Evolutionary conservation across 2,113 vertebrate genomes (phyloP).

Genomic region (Dasyurus viverrinus): DNA sequence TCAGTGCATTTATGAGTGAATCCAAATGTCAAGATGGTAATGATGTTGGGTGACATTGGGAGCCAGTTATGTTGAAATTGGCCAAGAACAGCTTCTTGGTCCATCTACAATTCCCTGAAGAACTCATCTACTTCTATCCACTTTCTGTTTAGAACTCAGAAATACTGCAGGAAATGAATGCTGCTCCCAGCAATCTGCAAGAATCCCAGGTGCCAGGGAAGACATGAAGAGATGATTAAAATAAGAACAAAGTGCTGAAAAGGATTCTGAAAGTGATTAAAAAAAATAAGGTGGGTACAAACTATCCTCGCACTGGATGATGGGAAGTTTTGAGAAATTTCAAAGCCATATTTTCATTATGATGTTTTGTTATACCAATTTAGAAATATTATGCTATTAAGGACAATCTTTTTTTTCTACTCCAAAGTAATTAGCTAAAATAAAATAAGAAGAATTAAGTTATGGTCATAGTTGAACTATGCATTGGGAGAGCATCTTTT

Average conservation of each 20-base stretch:
- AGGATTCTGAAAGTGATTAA: neutral
- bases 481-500: neutral
- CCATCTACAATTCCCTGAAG: neutral
- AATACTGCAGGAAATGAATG: neutral
- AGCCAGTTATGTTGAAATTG: neutral
- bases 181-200: neutral
- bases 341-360: neutral
- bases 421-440: rapidly evolving
- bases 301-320: rapidly evolving
- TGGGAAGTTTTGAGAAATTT: neutral
- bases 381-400: neutral
- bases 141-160: neutral
- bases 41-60: neutral
- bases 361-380: neutral
- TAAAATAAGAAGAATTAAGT: neutral
- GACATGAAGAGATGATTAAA: neutral
- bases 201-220: neutral
- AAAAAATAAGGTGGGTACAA: neutral
- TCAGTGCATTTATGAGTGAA: neutral
- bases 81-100: neutral
- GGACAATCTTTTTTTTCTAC: neutral
- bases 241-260: neutral
- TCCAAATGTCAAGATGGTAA: neutral
- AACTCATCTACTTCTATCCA: neutral
- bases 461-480: neutral